Base-by-base conservation (phyloP, 1,140 invertebrate genomes). In the Papilio polyxenes region DNA sequence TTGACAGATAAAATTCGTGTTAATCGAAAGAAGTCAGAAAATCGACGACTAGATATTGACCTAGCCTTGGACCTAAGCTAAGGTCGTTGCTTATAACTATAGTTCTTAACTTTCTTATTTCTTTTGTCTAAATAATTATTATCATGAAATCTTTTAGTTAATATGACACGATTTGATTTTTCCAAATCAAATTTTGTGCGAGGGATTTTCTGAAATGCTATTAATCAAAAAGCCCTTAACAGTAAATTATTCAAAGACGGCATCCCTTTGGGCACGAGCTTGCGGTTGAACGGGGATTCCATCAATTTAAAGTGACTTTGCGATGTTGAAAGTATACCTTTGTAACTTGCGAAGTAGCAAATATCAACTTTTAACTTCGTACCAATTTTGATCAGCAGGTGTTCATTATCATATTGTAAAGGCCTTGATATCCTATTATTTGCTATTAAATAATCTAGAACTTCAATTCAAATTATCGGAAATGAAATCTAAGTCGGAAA, bases 201-300 rank as follows among this genome's bases (percentile, higher is more conserved):
- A 31, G 11, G 23, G 62, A 65, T 37, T 65, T 65, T 65, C 62
- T 13, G 62, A 65, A 65, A 65, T 31, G 62, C 62, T 65, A 65
- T 65, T 65, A 65, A 65, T 65, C 62, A 65, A 65, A 65, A 65
- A 65, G 23, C 20, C 62, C 62, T 65, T 20, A 65, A 65, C 62
- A 65, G 62, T 65, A 65, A 65, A 65, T 65, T 65, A 65, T 65
- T 65, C 62, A 65, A 65, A 65, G 62, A 65, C 59, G 59, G 59
- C n/a, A 62, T 65, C 62, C 62, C 62, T 65, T 65, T 65, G 23
- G 23, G 62, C 20, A 31, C 62, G 23, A 65, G 20, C 20, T 31
- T 65, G 62, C 23, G 62, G 62, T 65, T 65, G 62, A 65, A 65
- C 23, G 62, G 20, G 20, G 20, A 31, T 65, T 65, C 62, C 62